phyloP scores from a whole-genome alignment of 1,140 invertebrate species.

The Cyclargus thomasi region DNA sequence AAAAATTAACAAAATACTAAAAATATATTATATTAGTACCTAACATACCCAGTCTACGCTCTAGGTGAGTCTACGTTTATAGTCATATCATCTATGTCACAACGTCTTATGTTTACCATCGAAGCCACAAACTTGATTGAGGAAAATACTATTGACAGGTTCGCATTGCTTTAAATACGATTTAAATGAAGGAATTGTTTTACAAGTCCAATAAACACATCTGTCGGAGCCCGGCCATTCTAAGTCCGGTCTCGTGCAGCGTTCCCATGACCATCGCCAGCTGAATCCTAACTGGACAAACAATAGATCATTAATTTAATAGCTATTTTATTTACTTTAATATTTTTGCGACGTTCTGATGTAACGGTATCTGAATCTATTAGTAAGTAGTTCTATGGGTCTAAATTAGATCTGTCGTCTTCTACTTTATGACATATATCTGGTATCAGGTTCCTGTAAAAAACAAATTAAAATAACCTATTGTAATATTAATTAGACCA shows the following conservation, averaged over 20 bases:
- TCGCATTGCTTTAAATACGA: not conserved
- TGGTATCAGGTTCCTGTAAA: no score
- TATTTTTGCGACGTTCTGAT: conserved; percentile 1
- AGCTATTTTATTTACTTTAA: not conserved
- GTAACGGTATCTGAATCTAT: not conserved
- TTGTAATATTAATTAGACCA: no score
- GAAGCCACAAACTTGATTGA: not conserved
- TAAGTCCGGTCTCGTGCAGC: conserved; percentile 29
- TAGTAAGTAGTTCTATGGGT: not conserved
- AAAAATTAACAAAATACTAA: no score
- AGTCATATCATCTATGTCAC: conserved; percentile 6
- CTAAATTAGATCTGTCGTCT: no score
- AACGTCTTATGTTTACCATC: not conserved
- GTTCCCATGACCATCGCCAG: conserved; percentile 29
- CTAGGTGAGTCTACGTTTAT: conserved; percentile 7
- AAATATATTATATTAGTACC: no score
- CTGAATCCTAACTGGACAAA: conserved; percentile 26
- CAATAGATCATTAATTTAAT: conserved; percentile 34
- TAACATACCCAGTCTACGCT: no score
- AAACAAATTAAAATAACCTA: no score
- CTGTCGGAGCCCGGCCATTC: not conserved
- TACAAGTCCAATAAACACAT: conserved; percentile 11
- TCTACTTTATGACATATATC: no score
- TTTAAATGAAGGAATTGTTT: conserved; percentile 3
- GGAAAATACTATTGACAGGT: not conserved